These are phyloP conservation scores for Sclerurus mexicanus DNA, from an alignment of 2,113 vertebrate genomes.

Conservation along the genomic window DNA sequence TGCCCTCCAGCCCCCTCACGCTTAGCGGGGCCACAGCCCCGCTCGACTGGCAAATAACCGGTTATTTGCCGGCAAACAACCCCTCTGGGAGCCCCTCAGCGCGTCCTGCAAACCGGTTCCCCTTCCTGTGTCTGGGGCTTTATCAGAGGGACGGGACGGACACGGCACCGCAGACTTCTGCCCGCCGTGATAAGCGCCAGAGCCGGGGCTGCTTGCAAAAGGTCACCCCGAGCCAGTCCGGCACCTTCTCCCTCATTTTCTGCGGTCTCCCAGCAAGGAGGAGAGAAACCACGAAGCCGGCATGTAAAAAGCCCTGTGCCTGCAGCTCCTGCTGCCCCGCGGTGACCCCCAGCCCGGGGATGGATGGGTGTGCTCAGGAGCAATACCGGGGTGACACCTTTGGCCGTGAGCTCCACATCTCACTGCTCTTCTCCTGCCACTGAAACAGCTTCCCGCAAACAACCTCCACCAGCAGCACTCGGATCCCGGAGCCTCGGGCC, in stretches of 20 bases:
- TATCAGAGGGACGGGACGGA: background rate
- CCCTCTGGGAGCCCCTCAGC: background rate
- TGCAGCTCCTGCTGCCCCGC: background rate
- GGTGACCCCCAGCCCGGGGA: background rate
- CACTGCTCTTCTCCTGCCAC: background rate
- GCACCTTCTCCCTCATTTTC: background rate
- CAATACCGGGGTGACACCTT: background rate
- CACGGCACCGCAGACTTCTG: background rate
- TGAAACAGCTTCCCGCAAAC: background rate
- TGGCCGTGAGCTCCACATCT: background rate
- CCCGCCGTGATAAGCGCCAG: background rate
- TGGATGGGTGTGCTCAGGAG: background rate
- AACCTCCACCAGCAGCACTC: fast-evolving
- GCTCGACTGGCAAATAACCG: background rate
- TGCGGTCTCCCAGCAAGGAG: background rate
- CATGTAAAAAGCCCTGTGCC: fast-evolving
- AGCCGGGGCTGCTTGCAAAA: background rate
- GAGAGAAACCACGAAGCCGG: fast-evolving
- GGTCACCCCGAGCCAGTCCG: background rate
- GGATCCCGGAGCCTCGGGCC: background rate
- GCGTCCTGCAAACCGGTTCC: background rate
- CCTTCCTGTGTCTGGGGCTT: background rate
- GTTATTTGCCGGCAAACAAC: background rate
- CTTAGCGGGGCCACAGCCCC: background rate
- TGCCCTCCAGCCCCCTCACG: background rate